Evolutionary conservation across 2,888 invertebrate genomes (phyloP), one percentile per base, ranked within the genome.

Genomic region (Dinocampus coccinellae): DNA sequence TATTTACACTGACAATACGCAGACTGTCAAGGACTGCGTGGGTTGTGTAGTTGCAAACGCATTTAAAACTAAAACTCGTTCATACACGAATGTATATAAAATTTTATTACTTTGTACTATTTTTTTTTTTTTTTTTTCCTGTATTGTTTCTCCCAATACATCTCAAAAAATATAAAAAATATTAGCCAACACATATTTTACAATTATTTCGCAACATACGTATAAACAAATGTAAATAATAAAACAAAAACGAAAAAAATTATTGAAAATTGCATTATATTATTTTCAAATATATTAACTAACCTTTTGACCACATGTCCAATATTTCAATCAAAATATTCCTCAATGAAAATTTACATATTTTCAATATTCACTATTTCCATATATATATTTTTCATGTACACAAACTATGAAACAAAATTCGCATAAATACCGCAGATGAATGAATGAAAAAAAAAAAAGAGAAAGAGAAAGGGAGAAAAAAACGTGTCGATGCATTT

Each of bases 401-500:
- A 34, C 16, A 33, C 58, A n/a, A n/a, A 34, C 33, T 11, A 58
- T 20, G 34, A 58, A 34, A 34, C 58, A 58, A 58, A n/a, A n/a
- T n/a, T n/a, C n/a, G n/a, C n/a, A n/a, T n/a, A n/a, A n/a, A n/a
- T n/a, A n/a, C n/a, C n/a, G n/a, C n/a, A n/a, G n/a, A n/a, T n/a
- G n/a, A n/a, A n/a, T n/a, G n/a, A n/a, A n/a, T n/a, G n/a, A n/a
- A n/a, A n/a, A n/a, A n/a, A n/a, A n/a, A n/a, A n/a, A n/a, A n/a
- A n/a, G n/a, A n/a, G n/a, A n/a, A n/a, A n/a, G n/a, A n/a, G n/a
- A n/a, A n/a, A n/a, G n/a, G n/a, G n/a, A n/a, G n/a, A n/a, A n/a
- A n/a, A n/a, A n/a, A n/a, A n/a, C n/a, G n/a, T 47, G 33, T 34
- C 22, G 63, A 63, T 63, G 63, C 9, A 47, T 63, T n/a, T 16